Percentiles rank a stretch among this genome's conserved stretches.
phyloP scores from a whole-genome alignment of 2,888 invertebrate genomes.

The Anthrax anthrax region DNA sequence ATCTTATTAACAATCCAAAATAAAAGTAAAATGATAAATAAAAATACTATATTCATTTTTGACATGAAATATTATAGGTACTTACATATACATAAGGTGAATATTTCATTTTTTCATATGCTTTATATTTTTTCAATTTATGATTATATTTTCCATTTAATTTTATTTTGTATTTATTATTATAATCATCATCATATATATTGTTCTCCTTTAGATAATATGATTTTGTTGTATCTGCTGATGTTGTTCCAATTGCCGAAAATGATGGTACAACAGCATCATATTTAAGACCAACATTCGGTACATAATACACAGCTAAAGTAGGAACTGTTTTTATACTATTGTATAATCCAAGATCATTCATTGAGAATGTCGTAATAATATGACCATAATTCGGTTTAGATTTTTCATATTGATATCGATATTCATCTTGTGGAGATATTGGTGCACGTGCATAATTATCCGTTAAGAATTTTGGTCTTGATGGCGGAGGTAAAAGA shows the following conservation, averaged over 20 bases:
- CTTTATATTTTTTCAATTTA: slow-evolving; percentile 32
- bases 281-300: slow-evolving; percentile 30
- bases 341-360: slow-evolving; percentile 10
- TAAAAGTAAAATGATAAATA: no score
- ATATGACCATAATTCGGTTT: slow-evolving; percentile 21
- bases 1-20: no score
- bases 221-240: slow-evolving; percentile 11
- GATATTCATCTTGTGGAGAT: slow-evolving; percentile 11
- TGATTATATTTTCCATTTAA: slow-evolving; percentile 32
- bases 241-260: slow-evolving; percentile 12
- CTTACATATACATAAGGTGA: slow-evolving; percentile 16
- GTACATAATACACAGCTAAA: slow-evolving; percentile 27
- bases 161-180: slow-evolving; percentile 21
- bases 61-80: background rate
- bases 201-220: slow-evolving; percentile 9
- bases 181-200: no score
- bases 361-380: slow-evolving; percentile 16
- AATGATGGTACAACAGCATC: slow-evolving; percentile 23
- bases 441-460: slow-evolving; percentile 12
- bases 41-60: no score
- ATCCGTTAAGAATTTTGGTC: slow-evolving; percentile 24
- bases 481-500: slow-evolving; percentile 31
- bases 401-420: slow-evolving; percentile 14
- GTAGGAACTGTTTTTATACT: slow-evolving; percentile 18
- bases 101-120: slow-evolving; percentile 30